Evolutionary conservation across 2,888 invertebrate species (phyloP).

Genomic region (Operophtera brumata): DNA sequence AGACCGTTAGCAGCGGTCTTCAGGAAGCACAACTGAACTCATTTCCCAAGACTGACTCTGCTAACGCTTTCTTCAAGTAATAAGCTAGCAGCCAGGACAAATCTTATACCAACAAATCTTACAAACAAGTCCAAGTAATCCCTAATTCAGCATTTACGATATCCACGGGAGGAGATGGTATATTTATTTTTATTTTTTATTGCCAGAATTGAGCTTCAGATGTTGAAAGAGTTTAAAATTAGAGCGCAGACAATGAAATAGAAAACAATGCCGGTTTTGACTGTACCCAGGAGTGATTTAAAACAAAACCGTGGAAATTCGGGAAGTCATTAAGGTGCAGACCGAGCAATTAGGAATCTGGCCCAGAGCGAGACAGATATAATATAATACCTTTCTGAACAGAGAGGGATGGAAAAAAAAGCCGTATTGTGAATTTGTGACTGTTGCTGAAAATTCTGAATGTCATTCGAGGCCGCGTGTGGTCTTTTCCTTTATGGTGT

Average conservation of each 20-base stretch:
- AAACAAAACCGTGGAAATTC: conserved; percentile 64
- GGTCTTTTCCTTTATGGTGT: too few species aligned
- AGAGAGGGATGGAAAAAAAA: conserved; percentile 19
- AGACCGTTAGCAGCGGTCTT: too few species aligned
- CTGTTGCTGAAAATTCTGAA: conserved; percentile 2
- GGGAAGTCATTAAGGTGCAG: conserved; percentile 71
- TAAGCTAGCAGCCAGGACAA: too few species aligned
- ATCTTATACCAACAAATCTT: too few species aligned
- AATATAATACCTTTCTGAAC: conserved; percentile 42
- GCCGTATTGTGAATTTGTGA: conserved; percentile 14
- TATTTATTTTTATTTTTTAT: too few species aligned
- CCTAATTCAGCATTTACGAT: too few species aligned
- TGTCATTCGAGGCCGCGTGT: conserved; percentile 3
- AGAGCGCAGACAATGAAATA: conserved; percentile 29
- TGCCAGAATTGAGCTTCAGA: too few species aligned
- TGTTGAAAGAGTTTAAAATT: conserved; percentile 8
- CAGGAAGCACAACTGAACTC: too few species aligned
- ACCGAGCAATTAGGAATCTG: conserved; percentile 68
- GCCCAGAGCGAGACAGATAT: conserved; percentile 48
- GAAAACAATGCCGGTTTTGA: conserved; percentile 37
- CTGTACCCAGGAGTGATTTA: conserved; percentile 46
- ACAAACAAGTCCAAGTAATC: too few species aligned
- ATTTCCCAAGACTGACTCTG: too few species aligned
- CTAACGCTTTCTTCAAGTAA: too few species aligned
- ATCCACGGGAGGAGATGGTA: too few species aligned